Base-by-base conservation (phyloP, 2,797 vertebrate genomes). In the Protonibea diacanthus region DNA sequence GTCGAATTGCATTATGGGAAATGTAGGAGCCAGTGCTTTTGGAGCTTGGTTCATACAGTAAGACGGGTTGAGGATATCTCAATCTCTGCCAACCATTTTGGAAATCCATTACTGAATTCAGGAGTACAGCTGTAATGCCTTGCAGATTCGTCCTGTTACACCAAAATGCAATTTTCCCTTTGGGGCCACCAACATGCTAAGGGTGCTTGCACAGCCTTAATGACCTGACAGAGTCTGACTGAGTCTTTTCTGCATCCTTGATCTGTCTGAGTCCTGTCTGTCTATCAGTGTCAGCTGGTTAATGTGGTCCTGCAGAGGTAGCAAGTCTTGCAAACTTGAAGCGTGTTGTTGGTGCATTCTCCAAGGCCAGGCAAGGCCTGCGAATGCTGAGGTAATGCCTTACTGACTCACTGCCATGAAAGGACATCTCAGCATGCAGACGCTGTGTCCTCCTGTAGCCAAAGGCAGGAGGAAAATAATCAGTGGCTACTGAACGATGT, bases 201-300 rank as follows among this genome's bases (percentile, higher is more conserved):
- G 33, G 48, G 25, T 55, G 59, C 75, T 40, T 70, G 17, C 52
- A 58, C 14, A 69, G 61, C 57, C 71, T 27, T 71, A 71, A 69
- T 38, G 76, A 79, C 62, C 58, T 51, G 65, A 76, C 71, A 48
- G 48, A 52, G 63, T 68, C 20, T 74, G 65, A 76, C 71, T 44
- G 48, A 49, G 63, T 68, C 17, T 74, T 80, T 86, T 86, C 86
- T 91, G 89, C 89, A 82, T 89, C 89, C 76, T 53, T 76, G 84
- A 89, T 88, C 87, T 84, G 89, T 85, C 86, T 70, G 68, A 59
- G 51, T 59, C 73, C 56, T 55, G 76, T 74, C 79, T 80, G 83
- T 89, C 87, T 48, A 71, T 91, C 88, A 81, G 40, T 78, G 89
- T 91, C 89, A 85, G 85, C 58, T 74, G 42, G 25, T 55, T 88